These are phyloP conservation scores for Steinernema hermaphroditum DNA, from an alignment of 2,888 invertebrate genomes.

Conservation along the genomic window DNA sequence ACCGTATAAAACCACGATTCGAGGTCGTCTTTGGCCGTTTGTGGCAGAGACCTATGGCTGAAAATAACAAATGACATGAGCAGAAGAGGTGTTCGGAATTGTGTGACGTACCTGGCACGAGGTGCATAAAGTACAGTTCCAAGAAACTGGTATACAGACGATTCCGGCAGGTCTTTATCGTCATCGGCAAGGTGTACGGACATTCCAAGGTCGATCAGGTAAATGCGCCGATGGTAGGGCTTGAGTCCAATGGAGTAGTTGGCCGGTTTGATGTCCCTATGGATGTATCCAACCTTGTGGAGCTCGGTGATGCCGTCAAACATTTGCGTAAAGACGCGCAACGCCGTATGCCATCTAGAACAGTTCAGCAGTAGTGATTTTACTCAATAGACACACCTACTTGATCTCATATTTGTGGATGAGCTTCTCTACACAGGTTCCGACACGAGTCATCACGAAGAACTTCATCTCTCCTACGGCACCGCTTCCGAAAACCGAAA, in stretches of 20 bases:
- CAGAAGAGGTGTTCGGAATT: background rate
- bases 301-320: background rate
- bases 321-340: background rate
- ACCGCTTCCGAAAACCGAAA: background rate
- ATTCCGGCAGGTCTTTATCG: background rate
- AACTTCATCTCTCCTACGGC: background rate
- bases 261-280: background rate
- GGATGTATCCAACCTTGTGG: background rate
- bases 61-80: too few relatives aligned
- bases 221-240: background rate
- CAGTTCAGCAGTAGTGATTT: too few relatives aligned
- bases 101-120: background rate
- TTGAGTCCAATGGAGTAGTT: background rate
- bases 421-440: background rate
- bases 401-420: background rate
- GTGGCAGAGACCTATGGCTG: background rate
- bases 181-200: background rate
- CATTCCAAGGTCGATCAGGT: background rate
- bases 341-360: background rate
- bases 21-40: background rate
- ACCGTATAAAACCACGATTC: background rate
- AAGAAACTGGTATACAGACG: background rate
- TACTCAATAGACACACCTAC: too few relatives aligned
- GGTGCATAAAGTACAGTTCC: background rate
- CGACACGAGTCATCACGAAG: background rate